Evolutionary conservation across 2,888 invertebrate genomes (phyloP), one percentile per base, ranked within the genome.

Genomic region (Iphiclides podalirius): DNA sequence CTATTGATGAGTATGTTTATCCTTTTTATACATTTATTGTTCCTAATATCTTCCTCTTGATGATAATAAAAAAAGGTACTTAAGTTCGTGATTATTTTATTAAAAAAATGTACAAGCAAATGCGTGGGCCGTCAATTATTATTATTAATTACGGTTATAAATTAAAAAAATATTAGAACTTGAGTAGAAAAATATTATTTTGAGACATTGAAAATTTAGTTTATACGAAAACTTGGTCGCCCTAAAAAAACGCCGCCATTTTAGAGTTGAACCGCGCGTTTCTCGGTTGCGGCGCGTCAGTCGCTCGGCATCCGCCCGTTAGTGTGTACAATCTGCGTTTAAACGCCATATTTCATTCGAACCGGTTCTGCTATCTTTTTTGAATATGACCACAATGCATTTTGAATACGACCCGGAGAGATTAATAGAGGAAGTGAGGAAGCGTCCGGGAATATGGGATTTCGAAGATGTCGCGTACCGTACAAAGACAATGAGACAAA

Each of bases 391-490:
- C 0, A 61, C 55, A 7, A 81, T 85, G 76, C 82, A 85, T 58
- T 85, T 84, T 52, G 88, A 87, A 73, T 88, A 84, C 59, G 87
- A 87, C 43, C 86, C 87, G 0, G 86, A 86, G 54, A 64, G 70
- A 9, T 68, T 88, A 1, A 87, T 88, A 41, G 74, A 79, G 23
- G 86, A 83, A 59, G 77, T 88, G 20, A 75, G 65, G 52, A 86
- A 79, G 54, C 78, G 87, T 0, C 86, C 83, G 0, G 86, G 83
- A 0, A 72, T 88, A 60, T 88, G 88, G 88, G 78, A 88, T 61
- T 72, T 67, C 54, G 78, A 79, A 2, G 68, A 80, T 52, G 49
- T 67, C 1, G 79, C 80, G 7, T 85, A 86, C 54, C 75, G 81
- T 14, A 67, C 71, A 2, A 84, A 76, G 63, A 67, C 68, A 16